These are phyloP conservation scores for Argentina silus DNA, from an alignment of 2,797 vertebrate species.

Conservation along the genomic window DNA sequence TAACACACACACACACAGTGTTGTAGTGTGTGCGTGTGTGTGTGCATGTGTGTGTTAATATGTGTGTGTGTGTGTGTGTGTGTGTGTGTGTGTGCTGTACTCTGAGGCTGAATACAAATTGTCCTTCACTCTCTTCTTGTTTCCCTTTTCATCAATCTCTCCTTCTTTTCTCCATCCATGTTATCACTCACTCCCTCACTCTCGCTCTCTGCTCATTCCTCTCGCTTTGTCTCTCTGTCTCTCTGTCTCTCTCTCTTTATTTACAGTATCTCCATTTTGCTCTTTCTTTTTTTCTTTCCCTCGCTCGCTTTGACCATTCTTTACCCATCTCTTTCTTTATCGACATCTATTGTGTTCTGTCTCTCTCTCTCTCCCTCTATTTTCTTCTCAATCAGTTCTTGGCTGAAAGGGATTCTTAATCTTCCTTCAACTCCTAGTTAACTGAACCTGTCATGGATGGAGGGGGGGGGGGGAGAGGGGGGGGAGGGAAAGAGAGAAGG, in stretches of 20 bases:
- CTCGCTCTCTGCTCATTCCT: background rate
- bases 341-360: background rate
- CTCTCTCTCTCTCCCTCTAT: background rate
- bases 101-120: constrained; percentile 1
- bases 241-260: background rate
- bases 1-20: no score
- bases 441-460: background rate
- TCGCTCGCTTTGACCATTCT: background rate
- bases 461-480: background rate
- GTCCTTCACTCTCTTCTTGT: background rate
- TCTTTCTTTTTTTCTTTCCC: background rate
- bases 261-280: background rate
- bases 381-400: background rate
- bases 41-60: no score
- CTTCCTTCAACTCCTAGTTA: background rate
- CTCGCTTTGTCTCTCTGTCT: background rate
- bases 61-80: background rate
- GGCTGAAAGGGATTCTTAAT: background rate
- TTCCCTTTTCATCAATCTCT: constrained; percentile 9
- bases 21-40: no score
- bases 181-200: background rate
- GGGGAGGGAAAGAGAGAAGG: constrained; percentile 7
- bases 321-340: background rate
- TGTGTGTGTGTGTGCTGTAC: background rate
- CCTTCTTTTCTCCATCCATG: background rate